Evolutionary conservation across 2,888 invertebrate species (phyloP), one percentile per base, ranked within the genome.

Genomic region (Minunthozetes semirufus): DNA sequence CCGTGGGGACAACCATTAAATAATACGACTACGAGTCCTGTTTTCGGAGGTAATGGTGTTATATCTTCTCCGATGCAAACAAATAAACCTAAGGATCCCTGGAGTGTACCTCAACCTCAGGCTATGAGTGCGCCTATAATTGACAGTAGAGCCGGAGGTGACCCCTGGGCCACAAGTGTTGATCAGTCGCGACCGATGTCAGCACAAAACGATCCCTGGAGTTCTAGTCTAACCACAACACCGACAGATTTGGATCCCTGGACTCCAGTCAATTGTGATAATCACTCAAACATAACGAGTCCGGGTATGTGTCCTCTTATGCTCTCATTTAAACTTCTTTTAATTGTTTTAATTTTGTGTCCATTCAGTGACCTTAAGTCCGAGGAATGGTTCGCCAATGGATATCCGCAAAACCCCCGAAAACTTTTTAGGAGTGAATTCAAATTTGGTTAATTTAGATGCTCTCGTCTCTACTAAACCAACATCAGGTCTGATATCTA

Each of bases 391-490:
- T 15, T 72, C 76, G 38, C 73, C 59, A 42, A 73, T 66, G 25
- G 76, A 73, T 71, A 86, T 19, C 56, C 83, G 87, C 61, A 96
- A 95, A 85, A 95, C 94, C 72, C 96, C 97, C 2, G 93, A 94
- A 80, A 90, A 92, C 81, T 99, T 99, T 86, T 88, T 99, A 73
- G 98, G 98, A 63, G 95, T 95, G 85, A 97, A 99, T 86, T 94
- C 94, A 15, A 88, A 91, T 80, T 88, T 99, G 80, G 98, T 99
- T 78, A 98, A 99, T 87, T 87, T 99, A 84, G 98, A 99, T 86
- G 94, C 97, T 83, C 88, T 99, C 82, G 92, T 99, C 80, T 89
- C 86, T 74, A 83, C 85, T 70, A 80, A 81, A 61, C 78, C 79
- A 25, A 76, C 76, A 33, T 76, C 73, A 70, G 59, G 73, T 73